A percentile compares a stretch with the other conserved stretches of the same genome.
These are phyloP conservation scores for Amblyjoppa fuscipennis DNA, from an alignment of 2,888 invertebrate species.

Conservation along the genomic window DNA sequence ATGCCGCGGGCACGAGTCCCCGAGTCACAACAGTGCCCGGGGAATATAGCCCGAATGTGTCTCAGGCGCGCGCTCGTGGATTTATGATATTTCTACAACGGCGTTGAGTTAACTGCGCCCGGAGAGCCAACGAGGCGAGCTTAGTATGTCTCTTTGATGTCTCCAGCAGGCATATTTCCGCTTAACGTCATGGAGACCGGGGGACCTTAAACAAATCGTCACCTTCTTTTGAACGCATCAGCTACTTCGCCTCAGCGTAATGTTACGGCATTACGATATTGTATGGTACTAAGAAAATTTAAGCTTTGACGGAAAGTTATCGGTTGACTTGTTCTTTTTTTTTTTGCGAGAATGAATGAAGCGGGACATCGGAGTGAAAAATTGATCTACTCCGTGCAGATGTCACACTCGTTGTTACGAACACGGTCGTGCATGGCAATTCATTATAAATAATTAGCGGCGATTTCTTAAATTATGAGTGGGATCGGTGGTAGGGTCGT, in stretches of 20 bases:
- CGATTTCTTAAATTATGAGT: conserved; percentile 80
- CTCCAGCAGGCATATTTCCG: conserved; percentile 70
- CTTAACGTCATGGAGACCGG: conserved; percentile 26
- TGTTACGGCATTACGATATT: conserved; percentile 35
- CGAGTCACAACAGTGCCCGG: conserved; percentile 78
- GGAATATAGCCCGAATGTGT: conserved; percentile 51
- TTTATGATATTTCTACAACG: conserved; percentile 84
- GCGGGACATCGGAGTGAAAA: conserved; percentile 18
- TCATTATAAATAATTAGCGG: conserved; percentile 83
- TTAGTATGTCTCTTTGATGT: conserved; percentile 79
- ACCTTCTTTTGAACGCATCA: conserved; percentile 76
- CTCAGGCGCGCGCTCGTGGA: conserved; percentile 80
- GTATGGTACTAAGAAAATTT: neutral
- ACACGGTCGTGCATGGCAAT: conserved; percentile 68
- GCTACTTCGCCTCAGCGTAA: conserved; percentile 9
- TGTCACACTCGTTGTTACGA: conserved; percentile 27
- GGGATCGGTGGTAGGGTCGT: conserved; percentile 54
- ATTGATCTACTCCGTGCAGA: conserved; percentile 29
- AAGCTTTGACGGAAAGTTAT: neutral
- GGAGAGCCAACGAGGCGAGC: conserved; percentile 42
- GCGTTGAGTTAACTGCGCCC: conserved; percentile 65
- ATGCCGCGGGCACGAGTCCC: conserved; percentile 48
- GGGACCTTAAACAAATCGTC: conserved; percentile 79
- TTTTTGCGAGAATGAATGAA: neutral
- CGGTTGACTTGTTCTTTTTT: neutral